Evolutionary conservation across 2,888 invertebrate species (phyloP), one percentile per base, ranked within the genome.

Genomic region (Epinotia demarniana): DNA sequence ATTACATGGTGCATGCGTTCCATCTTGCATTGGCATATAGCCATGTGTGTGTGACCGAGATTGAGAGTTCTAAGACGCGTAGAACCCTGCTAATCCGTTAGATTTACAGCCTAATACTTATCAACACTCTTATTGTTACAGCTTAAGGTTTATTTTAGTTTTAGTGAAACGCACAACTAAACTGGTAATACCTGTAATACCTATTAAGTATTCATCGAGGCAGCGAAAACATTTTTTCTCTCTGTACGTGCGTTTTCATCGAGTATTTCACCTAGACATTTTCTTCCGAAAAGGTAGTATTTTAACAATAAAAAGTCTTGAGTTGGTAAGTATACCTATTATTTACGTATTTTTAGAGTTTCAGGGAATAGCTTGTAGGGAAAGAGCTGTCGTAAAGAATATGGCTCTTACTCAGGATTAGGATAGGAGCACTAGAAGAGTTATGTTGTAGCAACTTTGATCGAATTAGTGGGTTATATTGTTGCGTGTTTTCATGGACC

Each of bases 201-300:
- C 76, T 79, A 83, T 84, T 84, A 82, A 81, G 82, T 79, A 85
- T 85, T 84, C 85, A 84, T 78, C 71, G 78, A 49, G 79, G 78
- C 75, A 81, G 78, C 78, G 79, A 78, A 80, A 82, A 81, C 79
- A 78, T 80, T 82, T 84, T 83, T 81, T 80, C 78, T 72, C 71
- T 49, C 27, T 19, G 63, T 73, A 81, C 81, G 79, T 78, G 80
- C 81, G 80, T 81, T 82, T 79, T 80, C 77, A 78, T 60, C 73
- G 78, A 80, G 79, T 80, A 81, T 81, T 75, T 76, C 80, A 80
- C 78, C 76, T 79, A 75, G 70, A 67, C 57, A 23, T 23, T 6
- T 23, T 43, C 68, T 33, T 43, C 5, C 4, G 18, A 39, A 55
- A 67, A 68, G 39, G 43, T 3, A 39, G 39, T 58, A 58, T 58